A percentile compares a stretch with the other conserved stretches of the same genome.
Conservation (phyloP, 1,140 invertebrate genomes). For the Coenobita brevimanus region DNA sequence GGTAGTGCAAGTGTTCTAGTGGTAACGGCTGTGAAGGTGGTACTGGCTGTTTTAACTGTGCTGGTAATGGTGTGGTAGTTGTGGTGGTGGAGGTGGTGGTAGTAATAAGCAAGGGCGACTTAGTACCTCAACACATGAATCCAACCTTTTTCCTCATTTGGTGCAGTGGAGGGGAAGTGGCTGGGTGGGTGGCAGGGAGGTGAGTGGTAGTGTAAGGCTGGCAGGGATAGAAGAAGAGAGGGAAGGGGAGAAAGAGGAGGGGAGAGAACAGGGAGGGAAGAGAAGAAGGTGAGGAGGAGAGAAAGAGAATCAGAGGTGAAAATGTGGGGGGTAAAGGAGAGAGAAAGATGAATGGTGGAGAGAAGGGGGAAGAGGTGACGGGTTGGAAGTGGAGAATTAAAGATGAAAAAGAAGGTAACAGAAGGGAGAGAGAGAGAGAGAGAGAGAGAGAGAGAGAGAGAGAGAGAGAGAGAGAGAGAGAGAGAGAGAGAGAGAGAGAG, state of each 20-base stretch:
- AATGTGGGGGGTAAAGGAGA: not conserved
- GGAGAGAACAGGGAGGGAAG: not conserved
- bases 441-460: not conserved
- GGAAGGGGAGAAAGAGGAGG: not conserved
- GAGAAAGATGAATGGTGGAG: not conserved
- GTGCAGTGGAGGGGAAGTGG: not conserved
- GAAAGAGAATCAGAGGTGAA: not conserved
- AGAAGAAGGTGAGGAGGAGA: not conserved
- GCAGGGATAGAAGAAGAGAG: not conserved
- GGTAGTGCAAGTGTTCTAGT: too few species aligned
- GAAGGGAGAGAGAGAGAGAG: not conserved
- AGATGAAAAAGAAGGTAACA: not conserved
- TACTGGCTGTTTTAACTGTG: too few species aligned
- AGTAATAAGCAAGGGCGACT: not conserved
- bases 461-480: not conserved
- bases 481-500: too few species aligned
- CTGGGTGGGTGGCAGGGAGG: not conserved
- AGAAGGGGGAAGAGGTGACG: not conserved
- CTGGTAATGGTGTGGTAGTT: too few species aligned
- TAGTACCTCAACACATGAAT: conserved; percentile 1
- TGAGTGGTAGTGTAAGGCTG: too few species aligned
- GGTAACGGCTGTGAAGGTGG: too few species aligned
- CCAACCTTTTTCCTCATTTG: conserved; percentile 44
- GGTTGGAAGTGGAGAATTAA: not conserved
- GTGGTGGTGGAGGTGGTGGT: not conserved